Base-by-base conservation (phyloP, 2,888 invertebrate genomes). In the Melieria crassipennis region DNA sequence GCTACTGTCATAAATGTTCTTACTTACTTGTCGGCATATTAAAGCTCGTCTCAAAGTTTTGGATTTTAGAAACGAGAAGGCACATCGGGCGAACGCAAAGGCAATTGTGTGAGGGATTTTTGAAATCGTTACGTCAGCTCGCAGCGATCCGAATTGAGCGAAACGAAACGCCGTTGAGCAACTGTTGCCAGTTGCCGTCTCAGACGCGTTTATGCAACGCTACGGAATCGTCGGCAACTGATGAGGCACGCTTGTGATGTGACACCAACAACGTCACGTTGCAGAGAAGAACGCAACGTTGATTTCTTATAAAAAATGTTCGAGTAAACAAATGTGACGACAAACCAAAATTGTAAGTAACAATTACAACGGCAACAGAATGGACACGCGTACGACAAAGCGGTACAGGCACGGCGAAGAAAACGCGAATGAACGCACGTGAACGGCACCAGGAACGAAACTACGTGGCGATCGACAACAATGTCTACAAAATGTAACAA, bases 211-310 rank as follows among this genome's bases (percentile, higher is more conserved):
- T 13, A 58, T 63, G 62, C 69, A 69, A 56, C 75, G 71, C 74
- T 75, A 72, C 75, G 52, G 77, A 75, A 66, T 67, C 65, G 67
- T 77, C 79, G 80, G 79, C 73, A 79, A 72, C 78, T 78, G 78
- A 64, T 80, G 82, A 82, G 82, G 82, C 82, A 82, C 82, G 82
- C 80, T 80, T 82, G 82, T 81, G 82, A 81, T 80, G 81, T 70
- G 71, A 66, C 67, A 52, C 65, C 69, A 65, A 65, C 70, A 65
- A 71, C 70, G 65, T 55, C 52, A 71, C 70, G 65, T 64, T 16
- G 56, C 50, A 65, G 56, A 61, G 56, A 13, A 61, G 65, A n/a
- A 61, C 60, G 66, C 61, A 71, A 66, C 70, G 70, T 71, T 66
- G 65, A 56, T 58, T 64, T 65, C 70, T 64, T 65, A 61, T 68